Evolutionary conservation across 2,888 invertebrate species (phyloP).

Genomic region (Oscheius sp.): DNA sequence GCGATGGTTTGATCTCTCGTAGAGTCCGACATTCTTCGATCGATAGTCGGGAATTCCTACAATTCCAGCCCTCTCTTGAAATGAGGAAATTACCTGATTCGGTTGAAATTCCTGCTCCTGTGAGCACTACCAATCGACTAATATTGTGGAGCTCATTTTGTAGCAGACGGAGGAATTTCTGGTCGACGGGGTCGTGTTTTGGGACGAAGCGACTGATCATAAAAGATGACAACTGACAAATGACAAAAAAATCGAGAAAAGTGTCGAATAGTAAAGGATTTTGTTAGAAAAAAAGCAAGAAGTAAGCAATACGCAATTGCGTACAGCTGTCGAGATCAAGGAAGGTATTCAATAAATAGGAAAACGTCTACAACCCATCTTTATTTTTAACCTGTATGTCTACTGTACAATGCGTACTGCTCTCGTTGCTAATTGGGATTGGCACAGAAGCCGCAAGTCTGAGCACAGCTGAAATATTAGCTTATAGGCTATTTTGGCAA

Average conservation of each 20-base stretch:
- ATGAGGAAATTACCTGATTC: slow-evolving; percentile 79
- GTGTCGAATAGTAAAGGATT: not conserved
- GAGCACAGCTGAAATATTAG: too few species aligned
- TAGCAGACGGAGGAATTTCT: not conserved
- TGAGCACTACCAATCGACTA: slow-evolving; percentile 80
- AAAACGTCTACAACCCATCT: too few species aligned
- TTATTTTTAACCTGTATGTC: not conserved
- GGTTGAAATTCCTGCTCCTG: slow-evolving; percentile 95
- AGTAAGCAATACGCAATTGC: too few species aligned
- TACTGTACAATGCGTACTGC: not conserved
- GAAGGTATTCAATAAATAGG: too few species aligned
- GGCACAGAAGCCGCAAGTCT: slow-evolving; percentile 49
- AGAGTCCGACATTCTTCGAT: slow-evolving; percentile 63
- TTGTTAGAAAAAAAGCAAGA: not conserved
- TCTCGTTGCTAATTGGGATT: slow-evolving; percentile 38
- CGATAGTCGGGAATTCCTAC: slow-evolving; percentile 82
- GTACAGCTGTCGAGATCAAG: too few species aligned
- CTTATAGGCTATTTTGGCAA: too few species aligned
- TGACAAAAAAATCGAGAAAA: not conserved
- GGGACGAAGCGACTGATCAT: slow-evolving; percentile 31
- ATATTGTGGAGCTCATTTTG: slow-evolving; percentile 37
- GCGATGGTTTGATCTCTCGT: slow-evolving; percentile 79
- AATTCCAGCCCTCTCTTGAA: slow-evolving; percentile 26
- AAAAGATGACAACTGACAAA: not conserved
- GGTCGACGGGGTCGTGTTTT: slow-evolving; percentile 26